A percentile compares a stretch with the other conserved stretches of the same genome.
Evolutionary conservation across 2,797 vertebrate species (phyloP).

Genomic region (Sebastolobus altivelis): DNA sequence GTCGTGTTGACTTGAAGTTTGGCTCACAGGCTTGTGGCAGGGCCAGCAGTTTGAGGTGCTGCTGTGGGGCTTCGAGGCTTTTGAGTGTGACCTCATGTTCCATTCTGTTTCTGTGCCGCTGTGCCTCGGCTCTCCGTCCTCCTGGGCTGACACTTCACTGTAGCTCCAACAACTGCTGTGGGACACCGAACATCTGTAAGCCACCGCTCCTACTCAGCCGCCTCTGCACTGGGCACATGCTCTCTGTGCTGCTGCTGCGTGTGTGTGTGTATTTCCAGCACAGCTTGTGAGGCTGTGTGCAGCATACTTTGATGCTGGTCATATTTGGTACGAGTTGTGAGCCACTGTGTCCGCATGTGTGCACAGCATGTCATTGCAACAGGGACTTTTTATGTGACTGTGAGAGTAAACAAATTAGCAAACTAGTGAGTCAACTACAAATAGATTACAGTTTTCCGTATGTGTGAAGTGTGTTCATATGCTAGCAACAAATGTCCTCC

Average conservation of each 20-base stretch:
- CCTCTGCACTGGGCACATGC: conserved; percentile 57
- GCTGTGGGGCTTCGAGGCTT: conserved; percentile 66
- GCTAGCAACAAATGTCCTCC: neutral
- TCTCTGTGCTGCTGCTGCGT: conserved; percentile 51
- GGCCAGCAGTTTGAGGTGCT: conserved; percentile 64
- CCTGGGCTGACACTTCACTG: conserved; percentile 78
- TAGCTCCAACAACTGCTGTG: conserved; percentile 81
- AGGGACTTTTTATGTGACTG: conserved; percentile 30
- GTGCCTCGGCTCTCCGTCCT: conserved; percentile 69
- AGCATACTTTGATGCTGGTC: conserved; percentile 59
- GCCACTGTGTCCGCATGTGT: conserved; percentile 7
- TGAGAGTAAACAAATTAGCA: conserved; percentile 46
- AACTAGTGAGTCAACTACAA: conserved; percentile 30
- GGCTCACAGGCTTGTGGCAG: conserved; percentile 65
- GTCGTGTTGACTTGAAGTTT: conserved; percentile 73
- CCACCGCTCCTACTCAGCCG: conserved; percentile 66
- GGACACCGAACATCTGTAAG: conserved; percentile 84
- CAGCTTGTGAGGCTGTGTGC: conserved; percentile 53
- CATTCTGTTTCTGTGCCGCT: conserved; percentile 81
- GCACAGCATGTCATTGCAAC: conserved; percentile 30
- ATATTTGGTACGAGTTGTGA: conserved; percentile 50
- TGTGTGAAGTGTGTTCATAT: neutral
- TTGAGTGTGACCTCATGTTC: conserved; percentile 84
- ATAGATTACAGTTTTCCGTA: neutral
- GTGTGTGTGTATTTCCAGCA: conserved; percentile 46